These are phyloP conservation scores for Amphipyra berbera DNA, from an alignment of 2,888 invertebrate genomes.

Conservation along the genomic window DNA sequence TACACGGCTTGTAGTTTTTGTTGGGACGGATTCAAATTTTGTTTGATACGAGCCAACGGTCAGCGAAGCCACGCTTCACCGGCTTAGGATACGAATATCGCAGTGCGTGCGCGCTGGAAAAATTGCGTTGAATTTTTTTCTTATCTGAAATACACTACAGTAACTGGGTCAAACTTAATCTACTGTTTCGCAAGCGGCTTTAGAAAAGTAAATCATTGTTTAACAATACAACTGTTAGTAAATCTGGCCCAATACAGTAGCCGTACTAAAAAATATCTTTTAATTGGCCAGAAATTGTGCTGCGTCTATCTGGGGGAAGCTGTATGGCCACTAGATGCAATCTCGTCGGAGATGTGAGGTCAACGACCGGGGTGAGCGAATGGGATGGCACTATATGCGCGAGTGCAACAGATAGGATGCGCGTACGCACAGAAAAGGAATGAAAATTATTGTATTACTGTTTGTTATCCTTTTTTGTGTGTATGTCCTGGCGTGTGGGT, in stretches of 20 bases:
- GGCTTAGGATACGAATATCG: slow-evolving; percentile 52
- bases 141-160: slow-evolving; percentile 72
- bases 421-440: slow-evolving; percentile 89
- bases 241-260: slow-evolving; percentile 47
- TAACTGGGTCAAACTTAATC: slow-evolving; percentile 80
- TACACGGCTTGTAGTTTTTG: slow-evolving; percentile 75
- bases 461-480: slow-evolving; percentile 81
- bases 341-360: slow-evolving; percentile 88
- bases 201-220: slow-evolving; percentile 46
- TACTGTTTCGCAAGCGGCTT: slow-evolving; percentile 71
- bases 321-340: slow-evolving; percentile 88
- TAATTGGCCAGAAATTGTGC: slow-evolving; percentile 86
- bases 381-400: slow-evolving; percentile 73
- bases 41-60: slow-evolving; percentile 77
- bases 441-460: slow-evolving; percentile 87
- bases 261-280: slow-evolving; percentile 74
- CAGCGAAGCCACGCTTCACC: slow-evolving; percentile 66
- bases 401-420: slow-evolving; percentile 80
- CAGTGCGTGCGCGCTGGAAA: slow-evolving; percentile 54
- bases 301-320: slow-evolving; percentile 85
- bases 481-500: slow-evolving; percentile 63
- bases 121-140: slow-evolving; percentile 77
- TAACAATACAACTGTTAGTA: slow-evolving; percentile 13
- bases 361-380: slow-evolving; percentile 80
- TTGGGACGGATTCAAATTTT: slow-evolving; percentile 78